Evolutionary conservation across 53 echinoderm and acorn worm genomes (phyloP).

Genomic region (Paracentrotus lividus): DNA sequence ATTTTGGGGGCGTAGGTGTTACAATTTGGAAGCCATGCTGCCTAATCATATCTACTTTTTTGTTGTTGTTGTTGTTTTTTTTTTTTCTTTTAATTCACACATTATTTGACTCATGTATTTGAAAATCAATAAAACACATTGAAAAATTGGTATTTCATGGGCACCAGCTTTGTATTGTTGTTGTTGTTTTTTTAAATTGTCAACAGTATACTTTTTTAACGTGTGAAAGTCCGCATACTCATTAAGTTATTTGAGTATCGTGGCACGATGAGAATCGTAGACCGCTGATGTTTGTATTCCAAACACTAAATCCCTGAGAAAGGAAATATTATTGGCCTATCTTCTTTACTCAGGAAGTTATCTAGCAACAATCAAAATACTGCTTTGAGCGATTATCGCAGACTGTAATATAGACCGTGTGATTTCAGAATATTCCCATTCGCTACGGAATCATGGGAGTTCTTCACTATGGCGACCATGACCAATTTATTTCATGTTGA

Average conservation of each 20-base stretch:
- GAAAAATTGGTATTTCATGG: no score
- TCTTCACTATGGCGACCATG: not conserved
- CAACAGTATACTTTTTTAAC: no score
- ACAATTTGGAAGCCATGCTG: no score
- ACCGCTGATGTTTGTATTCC: constrained; percentile 28
- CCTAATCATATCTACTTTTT: no score
- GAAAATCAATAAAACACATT: no score
- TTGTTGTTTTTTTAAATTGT: no score
- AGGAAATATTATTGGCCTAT: constrained; percentile 62
- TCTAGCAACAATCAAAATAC: constrained; percentile 44
- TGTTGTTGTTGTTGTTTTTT: no score
- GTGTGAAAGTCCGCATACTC: no score
- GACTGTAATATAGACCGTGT: constrained; percentile 50
- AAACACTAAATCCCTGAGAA: constrained; percentile 59
- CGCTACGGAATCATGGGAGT: not conserved
- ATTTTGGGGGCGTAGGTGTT: no score
- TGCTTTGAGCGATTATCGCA: not conserved
- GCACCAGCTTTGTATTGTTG: no score
- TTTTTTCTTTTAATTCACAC: no score
- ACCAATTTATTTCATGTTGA: constrained; percentile 37
- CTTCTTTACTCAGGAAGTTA: constrained; percentile 37
- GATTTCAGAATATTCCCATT: constrained; percentile 49
- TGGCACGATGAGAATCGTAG: constrained; percentile 51
- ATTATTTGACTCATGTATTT: no score
- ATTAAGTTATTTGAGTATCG: not conserved